Percentiles rank a stretch among this genome's conserved stretches.
These are phyloP conservation scores for Hassar affinis DNA, from an alignment of 2,113 vertebrate species.

Conservation along the genomic window DNA sequence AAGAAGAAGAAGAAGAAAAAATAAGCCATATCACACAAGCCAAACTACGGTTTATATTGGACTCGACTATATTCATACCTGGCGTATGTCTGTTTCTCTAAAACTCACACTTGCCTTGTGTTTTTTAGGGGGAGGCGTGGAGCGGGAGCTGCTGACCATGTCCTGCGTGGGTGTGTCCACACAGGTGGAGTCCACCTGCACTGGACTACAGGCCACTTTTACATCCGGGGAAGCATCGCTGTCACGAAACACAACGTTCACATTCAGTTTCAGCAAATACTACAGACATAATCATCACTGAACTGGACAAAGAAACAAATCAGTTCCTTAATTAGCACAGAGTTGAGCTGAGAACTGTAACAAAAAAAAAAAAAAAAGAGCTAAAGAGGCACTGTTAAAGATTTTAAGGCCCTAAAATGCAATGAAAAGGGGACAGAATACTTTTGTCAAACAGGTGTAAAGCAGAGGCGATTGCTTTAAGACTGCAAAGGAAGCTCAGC, in stretches of 20 bases:
- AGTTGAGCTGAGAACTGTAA: neutral
- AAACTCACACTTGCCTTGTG: conserved; percentile 65
- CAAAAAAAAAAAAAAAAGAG: no score
- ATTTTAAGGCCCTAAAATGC: no score
- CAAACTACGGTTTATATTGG: neutral
- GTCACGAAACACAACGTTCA: conserved; percentile 52
- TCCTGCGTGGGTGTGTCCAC: conserved; percentile 57
- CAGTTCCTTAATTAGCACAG: neutral
- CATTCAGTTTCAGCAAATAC: neutral
- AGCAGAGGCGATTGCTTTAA: no score
- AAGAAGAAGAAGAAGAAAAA: neutral
- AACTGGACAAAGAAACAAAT: neutral
- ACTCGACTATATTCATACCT: neutral
- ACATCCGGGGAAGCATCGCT: conserved; percentile 66
- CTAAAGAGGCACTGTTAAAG: neutral
- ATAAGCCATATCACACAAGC: neutral
- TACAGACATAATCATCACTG: neutral
- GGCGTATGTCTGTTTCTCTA: no score
- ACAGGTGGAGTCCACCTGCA: conserved; percentile 39
- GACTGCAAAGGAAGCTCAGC: no score
- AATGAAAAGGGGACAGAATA: no score
- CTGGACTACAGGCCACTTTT: conserved; percentile 58
- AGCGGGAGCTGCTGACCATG: conserved; percentile 74
- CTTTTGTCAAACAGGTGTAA: no score
- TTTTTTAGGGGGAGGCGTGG: conserved; percentile 72